phyloP scores from a whole-genome alignment of 1,140 invertebrate species.

The Eupeodes corollae region DNA sequence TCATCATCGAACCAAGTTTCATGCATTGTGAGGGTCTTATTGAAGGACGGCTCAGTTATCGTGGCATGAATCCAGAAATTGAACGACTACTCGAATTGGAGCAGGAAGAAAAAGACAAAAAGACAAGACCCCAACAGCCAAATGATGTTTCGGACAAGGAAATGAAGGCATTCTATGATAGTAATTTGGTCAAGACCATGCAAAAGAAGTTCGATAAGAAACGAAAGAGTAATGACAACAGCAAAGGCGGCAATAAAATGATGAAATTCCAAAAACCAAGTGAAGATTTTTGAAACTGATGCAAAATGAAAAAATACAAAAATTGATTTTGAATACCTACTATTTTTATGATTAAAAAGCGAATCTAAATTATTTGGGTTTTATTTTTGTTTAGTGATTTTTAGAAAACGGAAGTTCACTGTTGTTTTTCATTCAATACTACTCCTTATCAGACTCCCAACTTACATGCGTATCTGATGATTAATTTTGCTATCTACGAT shows the following conservation, averaged over 20 bases:
- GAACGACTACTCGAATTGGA: conserved; percentile 59
- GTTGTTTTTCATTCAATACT: too few species aligned
- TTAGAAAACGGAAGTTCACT: too few species aligned
- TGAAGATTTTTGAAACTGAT: conserved; percentile 7
- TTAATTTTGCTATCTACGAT: too few species aligned
- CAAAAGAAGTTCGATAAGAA: conserved; percentile 26
- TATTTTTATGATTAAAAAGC: too few species aligned
- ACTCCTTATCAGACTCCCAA: too few species aligned
- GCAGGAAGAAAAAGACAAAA: conserved; percentile 29
- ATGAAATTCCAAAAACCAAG: conserved; percentile 15
- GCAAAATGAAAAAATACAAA: too few species aligned
- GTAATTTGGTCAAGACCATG: conserved; percentile 34
- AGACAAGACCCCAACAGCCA: conserved; percentile 22
- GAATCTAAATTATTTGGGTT: too few species aligned
- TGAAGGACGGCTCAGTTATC: conserved; percentile 72
- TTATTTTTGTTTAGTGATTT: too few species aligned
- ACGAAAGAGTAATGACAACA: conserved; percentile 8
- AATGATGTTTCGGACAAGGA: conserved; percentile 58
- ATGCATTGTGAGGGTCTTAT: conserved; percentile 59
- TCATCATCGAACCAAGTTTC: conserved; percentile 64
- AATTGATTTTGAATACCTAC: too few species aligned
- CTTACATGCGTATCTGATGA: too few species aligned
- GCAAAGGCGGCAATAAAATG: background rate
- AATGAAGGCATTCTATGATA: conserved; percentile 47
- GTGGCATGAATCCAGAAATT: conserved; percentile 80